phyloP scores from a whole-genome alignment of 2,797 vertebrate species.

The Lutjanus campechanus region DNA sequence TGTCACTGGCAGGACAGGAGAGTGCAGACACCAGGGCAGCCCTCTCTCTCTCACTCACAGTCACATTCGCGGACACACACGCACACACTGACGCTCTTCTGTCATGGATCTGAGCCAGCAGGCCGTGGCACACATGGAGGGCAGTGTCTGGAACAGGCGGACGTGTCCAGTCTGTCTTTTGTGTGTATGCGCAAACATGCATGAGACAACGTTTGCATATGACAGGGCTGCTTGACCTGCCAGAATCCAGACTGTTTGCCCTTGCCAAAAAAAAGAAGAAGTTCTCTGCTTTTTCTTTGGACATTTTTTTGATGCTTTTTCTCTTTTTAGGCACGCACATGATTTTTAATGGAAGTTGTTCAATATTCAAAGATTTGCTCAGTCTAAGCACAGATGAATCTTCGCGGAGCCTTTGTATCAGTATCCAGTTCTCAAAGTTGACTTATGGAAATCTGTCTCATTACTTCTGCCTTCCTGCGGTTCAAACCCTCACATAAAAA shows the following conservation, averaged over 20 bases:
- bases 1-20: slow-evolving; percentile 80
- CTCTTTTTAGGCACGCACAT: background rate
- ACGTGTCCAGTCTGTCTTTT: slow-evolving; percentile 73
- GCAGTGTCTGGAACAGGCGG: slow-evolving; percentile 75
- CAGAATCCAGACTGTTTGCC: slow-evolving; percentile 61
- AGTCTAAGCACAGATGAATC: slow-evolving; percentile 47
- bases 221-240: slow-evolving; percentile 65
- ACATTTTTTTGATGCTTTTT: slow-evolving; percentile 33
- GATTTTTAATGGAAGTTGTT: slow-evolving; percentile 48
- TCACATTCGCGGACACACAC: slow-evolving; percentile 16
- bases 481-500: slow-evolving; percentile 70
- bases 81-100: slow-evolving; percentile 33
- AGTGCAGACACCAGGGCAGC: slow-evolving; percentile 74
- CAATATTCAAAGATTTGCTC: slow-evolving; percentile 61
- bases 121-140: slow-evolving; percentile 78
- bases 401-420: slow-evolving; percentile 41
- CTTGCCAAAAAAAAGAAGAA: slow-evolving; percentile 57
- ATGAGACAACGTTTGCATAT: slow-evolving; percentile 55
- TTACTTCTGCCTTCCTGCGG: slow-evolving; percentile 60
- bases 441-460: slow-evolving; percentile 71
- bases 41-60: slow-evolving; percentile 50
- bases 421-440: slow-evolving; percentile 57
- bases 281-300: slow-evolving; percentile 30
- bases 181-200: slow-evolving; percentile 54
- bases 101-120: slow-evolving; percentile 78